phyloP scores from a whole-genome alignment of 2,797 vertebrate species.

The Mormyrus hasselquistii region DNA sequence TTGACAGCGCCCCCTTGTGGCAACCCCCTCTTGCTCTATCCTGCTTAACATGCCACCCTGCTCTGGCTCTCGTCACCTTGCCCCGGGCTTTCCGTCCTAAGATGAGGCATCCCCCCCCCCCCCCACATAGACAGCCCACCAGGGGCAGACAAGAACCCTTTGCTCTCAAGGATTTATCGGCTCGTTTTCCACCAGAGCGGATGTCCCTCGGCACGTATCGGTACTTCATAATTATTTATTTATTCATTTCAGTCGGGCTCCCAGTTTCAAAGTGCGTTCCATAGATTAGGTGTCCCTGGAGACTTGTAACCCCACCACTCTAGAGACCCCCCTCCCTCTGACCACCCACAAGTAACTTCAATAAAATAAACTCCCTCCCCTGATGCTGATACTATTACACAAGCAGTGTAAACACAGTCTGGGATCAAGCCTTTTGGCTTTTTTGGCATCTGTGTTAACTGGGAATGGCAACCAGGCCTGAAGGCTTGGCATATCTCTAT shows the following conservation, averaged over 20 bases:
- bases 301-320: not conserved
- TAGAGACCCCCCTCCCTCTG: not conserved
- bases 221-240: not conserved
- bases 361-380: not conserved
- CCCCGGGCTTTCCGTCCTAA: not conserved
- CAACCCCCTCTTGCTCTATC: not conserved
- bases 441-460: not conserved
- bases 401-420: not conserved
- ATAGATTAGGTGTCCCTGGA: not conserved
- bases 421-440: not conserved
- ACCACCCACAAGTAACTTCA: not conserved
- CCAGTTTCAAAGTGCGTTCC: not conserved
- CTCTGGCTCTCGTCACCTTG: not conserved
- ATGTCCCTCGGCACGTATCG: not conserved
- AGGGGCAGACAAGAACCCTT: not conserved
- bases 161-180: conserved; percentile 5
- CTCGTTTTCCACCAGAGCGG: not conserved
- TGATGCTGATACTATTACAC: not conserved
- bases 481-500: not conserved
- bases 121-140: not conserved
- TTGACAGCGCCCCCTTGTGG: not conserved
- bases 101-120: not conserved
- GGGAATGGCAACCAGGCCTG: not conserved
- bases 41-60: not conserved
- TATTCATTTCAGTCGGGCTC: not conserved